Evolutionary conservation across 2,113 vertebrate species (phyloP).

Genomic region (Prunella himalayana): DNA sequence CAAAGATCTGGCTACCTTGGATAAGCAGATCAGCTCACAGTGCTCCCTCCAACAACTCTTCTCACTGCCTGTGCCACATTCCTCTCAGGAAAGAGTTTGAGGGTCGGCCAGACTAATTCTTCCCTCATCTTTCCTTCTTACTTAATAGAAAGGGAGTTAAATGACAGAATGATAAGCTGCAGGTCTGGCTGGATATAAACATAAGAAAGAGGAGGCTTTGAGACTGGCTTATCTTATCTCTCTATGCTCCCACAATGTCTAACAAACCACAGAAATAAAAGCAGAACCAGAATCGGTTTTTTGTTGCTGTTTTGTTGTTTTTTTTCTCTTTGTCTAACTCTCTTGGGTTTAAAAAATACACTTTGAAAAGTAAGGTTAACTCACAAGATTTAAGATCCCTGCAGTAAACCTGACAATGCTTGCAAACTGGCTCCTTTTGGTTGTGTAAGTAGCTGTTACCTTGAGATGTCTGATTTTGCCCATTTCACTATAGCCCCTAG

Average conservation of each 20-base stretch:
- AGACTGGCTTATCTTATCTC: neutral
- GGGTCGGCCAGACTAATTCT: neutral
- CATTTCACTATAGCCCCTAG: neutral
- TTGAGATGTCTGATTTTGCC: neutral
- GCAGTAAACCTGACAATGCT: neutral
- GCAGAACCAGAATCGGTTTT: neutral
- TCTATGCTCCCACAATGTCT: neutral
- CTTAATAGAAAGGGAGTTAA: neutral
- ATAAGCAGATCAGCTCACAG: neutral
- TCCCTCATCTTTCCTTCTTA: neutral
- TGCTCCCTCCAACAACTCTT: neutral
- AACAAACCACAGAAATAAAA: slow-evolving; percentile 21
- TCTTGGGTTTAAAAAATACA: neutral
- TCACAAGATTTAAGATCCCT: neutral
- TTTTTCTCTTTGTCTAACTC: neutral
- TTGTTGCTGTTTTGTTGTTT: neutral
- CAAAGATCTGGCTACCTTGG: neutral
- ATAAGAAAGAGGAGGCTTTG: neutral
- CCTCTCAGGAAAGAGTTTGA: neutral
- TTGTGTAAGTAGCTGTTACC: neutral
- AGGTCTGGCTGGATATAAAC: neutral
- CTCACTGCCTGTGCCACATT: neutral
- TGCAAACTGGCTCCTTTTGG: neutral
- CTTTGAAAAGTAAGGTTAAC: slow-evolving; percentile 12
- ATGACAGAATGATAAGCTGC: neutral